Conservation (phyloP, 53 echinoderm and acorn worm genomes). For the Holothuria scabra region DNA sequence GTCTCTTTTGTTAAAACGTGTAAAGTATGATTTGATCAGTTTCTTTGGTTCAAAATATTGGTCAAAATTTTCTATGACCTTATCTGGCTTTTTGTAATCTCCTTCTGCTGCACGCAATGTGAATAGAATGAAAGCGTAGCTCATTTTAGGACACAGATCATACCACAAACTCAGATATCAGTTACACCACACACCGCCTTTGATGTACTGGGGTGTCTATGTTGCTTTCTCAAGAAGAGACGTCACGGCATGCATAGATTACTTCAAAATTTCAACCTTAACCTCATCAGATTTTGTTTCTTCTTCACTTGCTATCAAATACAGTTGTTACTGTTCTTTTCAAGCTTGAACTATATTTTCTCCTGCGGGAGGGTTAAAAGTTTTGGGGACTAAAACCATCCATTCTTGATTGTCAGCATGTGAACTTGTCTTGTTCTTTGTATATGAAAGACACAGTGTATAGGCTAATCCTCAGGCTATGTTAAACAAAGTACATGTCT, state of each 20-base stretch:
- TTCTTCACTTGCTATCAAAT: slow-evolving; percentile 11
- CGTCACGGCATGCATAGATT: no score
- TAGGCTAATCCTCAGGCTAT: no score
- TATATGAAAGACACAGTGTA: no score
- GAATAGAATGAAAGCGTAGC: no score
- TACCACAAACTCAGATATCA: no score
- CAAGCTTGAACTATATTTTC: slow-evolving; percentile 21
- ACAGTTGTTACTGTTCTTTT: slow-evolving; percentile 5
- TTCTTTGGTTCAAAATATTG: slow-evolving; percentile 50
- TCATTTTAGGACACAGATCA: no score
- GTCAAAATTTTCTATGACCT: slow-evolving; percentile 30
- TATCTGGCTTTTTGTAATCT: not conserved
- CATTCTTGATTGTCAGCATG: not conserved
- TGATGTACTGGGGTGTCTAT: no score
- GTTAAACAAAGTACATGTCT: no score
- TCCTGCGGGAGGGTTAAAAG: slow-evolving; percentile 15
- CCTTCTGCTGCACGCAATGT: not conserved
- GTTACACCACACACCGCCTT: no score
- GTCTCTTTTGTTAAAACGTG: slow-evolving; percentile 15
- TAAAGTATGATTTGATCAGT: slow-evolving; percentile 40
- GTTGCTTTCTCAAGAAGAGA: no score
- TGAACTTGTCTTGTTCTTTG: no score
- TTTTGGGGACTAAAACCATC: slow-evolving; percentile 12
- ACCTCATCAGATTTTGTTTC: slow-evolving; percentile 5
- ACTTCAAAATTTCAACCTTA: slow-evolving; percentile 18